Evolutionary conservation across 2,113 vertebrate species (phyloP).

Genomic region (Actenoides hombroni): DNA sequence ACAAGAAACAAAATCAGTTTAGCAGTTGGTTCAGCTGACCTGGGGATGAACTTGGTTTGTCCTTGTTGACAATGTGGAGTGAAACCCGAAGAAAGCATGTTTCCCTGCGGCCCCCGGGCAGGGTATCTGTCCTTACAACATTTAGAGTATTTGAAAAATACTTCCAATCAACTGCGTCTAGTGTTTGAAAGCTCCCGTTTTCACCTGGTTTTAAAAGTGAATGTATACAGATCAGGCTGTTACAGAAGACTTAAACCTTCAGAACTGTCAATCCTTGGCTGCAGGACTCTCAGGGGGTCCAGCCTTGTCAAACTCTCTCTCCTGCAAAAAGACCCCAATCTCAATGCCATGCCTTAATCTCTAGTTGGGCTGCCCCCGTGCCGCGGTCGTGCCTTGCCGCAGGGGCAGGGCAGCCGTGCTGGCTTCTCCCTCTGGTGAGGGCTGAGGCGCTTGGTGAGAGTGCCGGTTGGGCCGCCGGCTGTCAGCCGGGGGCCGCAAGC

Average conservation of each 20-base stretch:
- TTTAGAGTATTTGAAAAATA: background rate
- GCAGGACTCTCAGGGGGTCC: background rate
- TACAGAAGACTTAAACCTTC: background rate
- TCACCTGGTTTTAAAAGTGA: background rate
- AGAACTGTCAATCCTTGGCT: background rate
- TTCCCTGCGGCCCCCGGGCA: background rate
- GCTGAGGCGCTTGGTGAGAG: rapidly evolving
- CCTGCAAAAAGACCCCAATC: background rate
- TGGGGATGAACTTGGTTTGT: no score
- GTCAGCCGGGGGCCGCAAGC: rapidly evolving
- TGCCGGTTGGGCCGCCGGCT: background rate
- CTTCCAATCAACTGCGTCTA: background rate
- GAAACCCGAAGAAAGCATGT: background rate
- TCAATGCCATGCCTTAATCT: background rate
- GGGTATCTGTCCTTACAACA: background rate
- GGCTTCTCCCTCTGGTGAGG: rapidly evolving
- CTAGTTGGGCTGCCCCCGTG: background rate
- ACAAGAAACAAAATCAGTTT: no score
- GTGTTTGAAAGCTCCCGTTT: background rate
- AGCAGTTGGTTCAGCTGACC: no score
- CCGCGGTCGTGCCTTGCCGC: background rate
- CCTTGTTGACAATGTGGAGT: background rate
- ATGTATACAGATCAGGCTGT: background rate
- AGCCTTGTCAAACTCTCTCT: background rate
- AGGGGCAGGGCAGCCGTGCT: rapidly evolving